phyloP scores from a whole-genome alignment of 1,140 invertebrate genomes.

The Platyscapa corneri region DNA sequence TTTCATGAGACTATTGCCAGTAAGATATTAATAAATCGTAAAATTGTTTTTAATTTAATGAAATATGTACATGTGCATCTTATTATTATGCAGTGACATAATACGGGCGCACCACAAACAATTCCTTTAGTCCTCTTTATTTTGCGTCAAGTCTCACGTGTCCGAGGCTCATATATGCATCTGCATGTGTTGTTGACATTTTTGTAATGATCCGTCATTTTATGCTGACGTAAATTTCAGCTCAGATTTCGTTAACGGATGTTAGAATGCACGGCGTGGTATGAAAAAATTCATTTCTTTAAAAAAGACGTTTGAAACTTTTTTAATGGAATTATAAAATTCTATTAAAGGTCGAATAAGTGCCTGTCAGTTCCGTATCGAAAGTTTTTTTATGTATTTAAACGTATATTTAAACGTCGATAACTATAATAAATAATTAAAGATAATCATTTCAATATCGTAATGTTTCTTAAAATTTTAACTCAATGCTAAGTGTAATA shows the following conservation, averaged over 20 bases:
- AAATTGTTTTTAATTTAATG: not conserved
- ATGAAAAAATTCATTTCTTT: not conserved
- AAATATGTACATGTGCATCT: not conserved
- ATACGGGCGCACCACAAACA: not conserved
- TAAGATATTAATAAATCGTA: too few species aligned
- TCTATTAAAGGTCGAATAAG: too few species aligned
- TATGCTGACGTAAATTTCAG: not conserved
- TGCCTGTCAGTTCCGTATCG: too few species aligned
- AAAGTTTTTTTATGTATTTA: too few species aligned
- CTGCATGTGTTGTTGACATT: constrained; percentile 15
- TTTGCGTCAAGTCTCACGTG: not conserved
- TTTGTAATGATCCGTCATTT: not conserved
- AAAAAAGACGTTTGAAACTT: not conserved
- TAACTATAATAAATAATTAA: too few species aligned
- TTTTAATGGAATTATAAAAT: not conserved
- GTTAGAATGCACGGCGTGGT: not conserved
- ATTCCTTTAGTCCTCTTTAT: not conserved
- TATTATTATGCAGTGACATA: constrained; percentile 4
- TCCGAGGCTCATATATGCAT: not conserved
- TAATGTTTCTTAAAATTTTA: too few species aligned
- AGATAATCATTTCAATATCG: too few species aligned
- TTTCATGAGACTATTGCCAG: too few species aligned
- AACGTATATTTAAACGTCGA: too few species aligned
- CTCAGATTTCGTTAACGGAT: not conserved
- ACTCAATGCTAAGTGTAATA: too few species aligned